Evolutionary conservation across 2,888 invertebrate genomes (phyloP).

Genomic region (Polyommatus icarus): DNA sequence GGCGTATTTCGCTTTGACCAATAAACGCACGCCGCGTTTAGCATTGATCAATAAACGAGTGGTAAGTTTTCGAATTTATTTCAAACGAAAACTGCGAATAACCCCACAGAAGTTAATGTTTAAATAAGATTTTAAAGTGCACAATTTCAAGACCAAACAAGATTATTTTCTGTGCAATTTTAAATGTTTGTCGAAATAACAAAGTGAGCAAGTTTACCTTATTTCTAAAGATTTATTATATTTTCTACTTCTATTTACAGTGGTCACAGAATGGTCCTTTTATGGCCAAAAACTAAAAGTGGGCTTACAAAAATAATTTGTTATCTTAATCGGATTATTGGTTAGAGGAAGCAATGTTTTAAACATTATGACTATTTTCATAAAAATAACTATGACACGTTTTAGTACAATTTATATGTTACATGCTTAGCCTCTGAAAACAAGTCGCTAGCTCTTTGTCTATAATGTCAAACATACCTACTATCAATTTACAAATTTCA

Average conservation of each 20-base stretch:
- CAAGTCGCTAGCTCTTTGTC: constrained; percentile 27
- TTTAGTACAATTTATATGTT: constrained; percentile 14
- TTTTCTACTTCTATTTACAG: constrained; percentile 30
- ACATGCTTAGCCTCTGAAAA: constrained; percentile 28
- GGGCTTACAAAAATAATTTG: constrained; percentile 26
- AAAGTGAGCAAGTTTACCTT: neutral
- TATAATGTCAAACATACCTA: constrained; percentile 25
- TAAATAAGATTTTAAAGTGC: neutral
- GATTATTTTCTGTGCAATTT: neutral
- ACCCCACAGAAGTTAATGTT: neutral
- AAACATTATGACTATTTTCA: constrained; percentile 19
- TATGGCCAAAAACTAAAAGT: constrained; percentile 7
- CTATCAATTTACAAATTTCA: constrained; percentile 19
- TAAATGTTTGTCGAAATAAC: neutral
- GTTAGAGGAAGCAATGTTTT: constrained; percentile 26
- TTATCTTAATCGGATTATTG: neutral
- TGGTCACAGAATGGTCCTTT: constrained; percentile 29
- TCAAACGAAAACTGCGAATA: neutral
- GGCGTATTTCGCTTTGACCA: too few relatives aligned
- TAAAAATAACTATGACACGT: constrained; percentile 28
- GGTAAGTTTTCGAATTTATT: neutral
- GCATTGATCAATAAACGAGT: neutral
- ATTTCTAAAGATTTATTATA: constrained; percentile 9
- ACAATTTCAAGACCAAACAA: constrained; percentile 4
- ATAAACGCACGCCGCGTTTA: too few relatives aligned